Evolutionary conservation across 2,888 invertebrate genomes (phyloP).

Genomic region (Pollenia labialis): DNA sequence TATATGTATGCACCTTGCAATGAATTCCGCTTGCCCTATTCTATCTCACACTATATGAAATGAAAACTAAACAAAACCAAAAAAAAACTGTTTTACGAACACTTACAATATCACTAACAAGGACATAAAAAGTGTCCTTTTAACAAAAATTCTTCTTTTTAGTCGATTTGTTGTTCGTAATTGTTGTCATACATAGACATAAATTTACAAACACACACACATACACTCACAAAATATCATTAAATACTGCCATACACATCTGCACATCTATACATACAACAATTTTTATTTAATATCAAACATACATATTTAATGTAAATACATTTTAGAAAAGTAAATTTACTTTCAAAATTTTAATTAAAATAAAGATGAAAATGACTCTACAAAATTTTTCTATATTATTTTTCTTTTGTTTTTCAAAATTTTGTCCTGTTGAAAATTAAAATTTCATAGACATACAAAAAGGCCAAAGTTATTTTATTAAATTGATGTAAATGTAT

Average conservation of each 20-base stretch:
- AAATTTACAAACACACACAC: background rate
- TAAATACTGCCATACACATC: background rate
- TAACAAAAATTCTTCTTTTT: constrained; percentile 59
- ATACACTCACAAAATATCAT: background rate
- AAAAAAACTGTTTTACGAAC: constrained; percentile 21
- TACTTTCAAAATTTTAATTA: constrained; percentile 71
- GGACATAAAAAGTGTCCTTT: constrained; percentile 39
- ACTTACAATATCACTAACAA: constrained; percentile 42
- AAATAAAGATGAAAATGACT: constrained; percentile 64
- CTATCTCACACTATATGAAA: constrained; percentile 1
- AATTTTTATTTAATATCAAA: background rate
- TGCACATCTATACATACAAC: background rate
- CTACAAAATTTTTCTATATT: constrained; percentile 5
- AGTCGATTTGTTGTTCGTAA: constrained; percentile 58
- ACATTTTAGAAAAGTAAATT: constrained; percentile 69
- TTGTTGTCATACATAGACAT: constrained; percentile 48
- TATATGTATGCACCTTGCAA: too few species aligned
- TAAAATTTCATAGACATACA: background rate
- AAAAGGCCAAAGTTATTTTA: constrained; percentile 62
- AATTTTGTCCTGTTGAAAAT: background rate
- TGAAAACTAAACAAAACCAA: background rate
- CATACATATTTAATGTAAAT: constrained; percentile 47
- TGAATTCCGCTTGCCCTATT: background rate
- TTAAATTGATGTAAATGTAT: constrained; percentile 54
- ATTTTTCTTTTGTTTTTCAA: constrained; percentile 3